phyloP scores from a whole-genome alignment of 2,888 invertebrate species.

The Rhagonycha fulva region DNA sequence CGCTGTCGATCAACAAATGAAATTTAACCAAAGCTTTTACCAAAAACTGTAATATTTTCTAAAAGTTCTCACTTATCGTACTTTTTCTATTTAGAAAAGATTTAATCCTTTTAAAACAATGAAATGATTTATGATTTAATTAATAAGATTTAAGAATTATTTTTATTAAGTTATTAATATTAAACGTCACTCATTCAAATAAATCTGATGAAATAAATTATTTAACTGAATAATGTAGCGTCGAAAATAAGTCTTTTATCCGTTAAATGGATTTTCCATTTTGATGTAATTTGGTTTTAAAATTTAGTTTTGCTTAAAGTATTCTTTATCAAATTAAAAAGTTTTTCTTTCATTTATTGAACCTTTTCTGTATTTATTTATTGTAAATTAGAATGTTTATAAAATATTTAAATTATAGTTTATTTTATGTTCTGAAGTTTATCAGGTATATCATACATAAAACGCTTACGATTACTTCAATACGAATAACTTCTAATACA shows the following conservation, averaged over 20 bases:
- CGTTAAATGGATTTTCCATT: not conserved
- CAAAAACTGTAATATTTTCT: not conserved
- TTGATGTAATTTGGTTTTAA: not conserved
- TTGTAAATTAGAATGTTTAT: not conserved
- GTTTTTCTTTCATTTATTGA: not conserved
- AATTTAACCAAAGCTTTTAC: not conserved
- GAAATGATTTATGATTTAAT: not conserved
- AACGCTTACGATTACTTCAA: too few species aligned
- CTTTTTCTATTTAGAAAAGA: not conserved
- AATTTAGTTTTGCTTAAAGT: not conserved
- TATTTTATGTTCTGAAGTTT: too few species aligned
- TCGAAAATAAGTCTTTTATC: not conserved
- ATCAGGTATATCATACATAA: too few species aligned
- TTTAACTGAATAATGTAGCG: not conserved
- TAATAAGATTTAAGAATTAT: not conserved
- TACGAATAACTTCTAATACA: too few species aligned
- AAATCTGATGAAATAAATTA: not conserved
- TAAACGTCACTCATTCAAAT: not conserved
- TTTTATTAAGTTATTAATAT: not conserved
- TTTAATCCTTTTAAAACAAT: not conserved
- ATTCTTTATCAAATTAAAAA: not conserved
- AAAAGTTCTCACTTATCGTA: not conserved
- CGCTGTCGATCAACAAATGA: not conserved
- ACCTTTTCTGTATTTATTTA: not conserved
- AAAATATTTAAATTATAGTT: too few species aligned